Base-by-base conservation (phyloP, 2,888 invertebrate species). In the Orthonychiurus folsomi region DNA sequence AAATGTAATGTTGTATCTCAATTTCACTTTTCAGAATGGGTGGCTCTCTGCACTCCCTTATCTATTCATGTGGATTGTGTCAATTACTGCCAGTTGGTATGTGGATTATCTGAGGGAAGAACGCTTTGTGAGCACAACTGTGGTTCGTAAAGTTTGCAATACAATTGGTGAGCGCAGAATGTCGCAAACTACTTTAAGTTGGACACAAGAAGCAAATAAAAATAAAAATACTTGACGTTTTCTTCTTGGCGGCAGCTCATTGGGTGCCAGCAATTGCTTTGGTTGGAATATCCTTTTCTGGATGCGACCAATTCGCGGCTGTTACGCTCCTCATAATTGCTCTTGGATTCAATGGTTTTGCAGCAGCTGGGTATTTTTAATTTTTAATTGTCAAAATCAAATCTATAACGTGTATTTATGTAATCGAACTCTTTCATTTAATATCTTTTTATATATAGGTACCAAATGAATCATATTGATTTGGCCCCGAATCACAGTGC, bases 401-500 rank as follows among this genome's bases (percentile, higher is more conserved):
- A n/a, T n/a, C n/a, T n/a, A n/a, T n/a, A n/a, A n/a, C n/a, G n/a
- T n/a, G n/a, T n/a, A n/a, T n/a, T n/a, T n/a, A n/a, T n/a, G n/a
- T n/a, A n/a, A n/a, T n/a, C n/a, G n/a, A n/a, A n/a, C n/a, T n/a
- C n/a, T n/a, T n/a, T n/a, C n/a, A n/a, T n/a, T n/a, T n/a, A n/a
- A n/a, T n/a, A n/a, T n/a, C n/a, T n/a, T 55, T n/a, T n/a, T n/a
- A n/a, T n/a, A n/a, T n/a, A n/a, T n/a, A n/a, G n/a, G n/a, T 25
- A 37, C 18, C 59, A 62, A 59, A 26, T 57, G 74, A 88, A 88
- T 75, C 87, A 88, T 75, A 86, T 86, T 2, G 88, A 88, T 74
- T 81, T 88, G 26, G 87, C 87, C 0, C 87, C 87, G 0, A 86
- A 86, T 77, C 85, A 87, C 77, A 86, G 87, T 1, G 87, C 59